phyloP scores from a whole-genome alignment of 2,113 vertebrate species.

The Ammospiza caudacuta region DNA sequence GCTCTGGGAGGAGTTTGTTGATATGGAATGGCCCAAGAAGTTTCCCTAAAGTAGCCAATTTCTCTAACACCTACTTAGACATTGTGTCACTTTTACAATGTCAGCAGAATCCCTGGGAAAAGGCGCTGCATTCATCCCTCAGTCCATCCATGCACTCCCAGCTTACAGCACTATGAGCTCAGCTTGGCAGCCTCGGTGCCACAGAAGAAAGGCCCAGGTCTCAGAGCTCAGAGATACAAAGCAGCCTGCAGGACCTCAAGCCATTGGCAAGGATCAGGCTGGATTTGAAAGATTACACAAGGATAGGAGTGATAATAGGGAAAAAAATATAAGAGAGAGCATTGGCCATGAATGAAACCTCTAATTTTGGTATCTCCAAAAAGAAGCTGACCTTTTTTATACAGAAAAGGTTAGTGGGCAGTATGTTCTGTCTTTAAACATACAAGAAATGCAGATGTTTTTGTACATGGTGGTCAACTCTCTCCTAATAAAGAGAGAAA shows the following conservation, averaged over 20 bases:
- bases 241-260: not conserved
- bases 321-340: not conserved
- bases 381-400: not conserved
- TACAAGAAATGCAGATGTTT: not conserved
- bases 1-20: constrained; percentile 14
- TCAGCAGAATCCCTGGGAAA: not conserved
- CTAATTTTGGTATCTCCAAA: not conserved
- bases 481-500: not conserved
- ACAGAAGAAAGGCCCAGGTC: not conserved
- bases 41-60: not conserved
- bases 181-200: not conserved
- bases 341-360: not conserved
- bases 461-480: not conserved
- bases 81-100: not conserved
- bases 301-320: not conserved
- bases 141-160: not conserved
- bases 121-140: not conserved
- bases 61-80: not conserved
- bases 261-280: not conserved
- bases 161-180: not conserved
- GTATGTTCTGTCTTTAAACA: not conserved
- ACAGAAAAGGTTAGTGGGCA: not conserved
- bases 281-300: not conserved
- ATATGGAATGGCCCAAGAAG: not conserved
- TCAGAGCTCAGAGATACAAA: not conserved